Evolutionary conservation across 2,888 invertebrate genomes (phyloP).

Genomic region (Beris chalybata): DNA sequence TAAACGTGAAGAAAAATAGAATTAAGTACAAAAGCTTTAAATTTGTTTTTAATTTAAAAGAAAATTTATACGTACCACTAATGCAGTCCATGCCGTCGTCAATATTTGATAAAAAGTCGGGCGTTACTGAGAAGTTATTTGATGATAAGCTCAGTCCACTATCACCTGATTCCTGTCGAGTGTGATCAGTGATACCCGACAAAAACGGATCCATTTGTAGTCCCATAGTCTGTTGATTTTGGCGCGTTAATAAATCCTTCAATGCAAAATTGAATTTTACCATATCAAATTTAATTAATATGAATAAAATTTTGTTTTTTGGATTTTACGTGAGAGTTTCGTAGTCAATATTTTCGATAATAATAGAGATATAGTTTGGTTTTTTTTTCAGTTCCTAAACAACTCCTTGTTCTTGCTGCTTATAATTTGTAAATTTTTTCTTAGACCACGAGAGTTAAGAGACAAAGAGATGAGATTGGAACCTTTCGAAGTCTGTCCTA

Average conservation of each 20-base stretch:
- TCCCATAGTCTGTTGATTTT: constrained; percentile 43
- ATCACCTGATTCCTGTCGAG: constrained; percentile 92
- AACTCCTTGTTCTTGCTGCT: no score
- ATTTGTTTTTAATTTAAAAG: background rate
- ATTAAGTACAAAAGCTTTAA: background rate
- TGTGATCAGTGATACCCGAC: constrained; percentile 82
- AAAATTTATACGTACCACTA: constrained; percentile 60
- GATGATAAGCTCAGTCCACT: constrained; percentile 90
- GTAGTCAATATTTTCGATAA: no score
- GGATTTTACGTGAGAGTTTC: background rate
- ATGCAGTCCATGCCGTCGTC: constrained; percentile 90
- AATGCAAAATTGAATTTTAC: constrained; percentile 15
- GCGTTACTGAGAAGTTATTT: constrained; percentile 85
- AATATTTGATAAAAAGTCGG: constrained; percentile 87
- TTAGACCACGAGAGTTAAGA: no score
- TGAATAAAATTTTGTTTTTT: background rate
- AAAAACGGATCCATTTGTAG: constrained; percentile 71
- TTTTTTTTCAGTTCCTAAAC: no score
- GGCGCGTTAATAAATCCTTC: constrained; percentile 41
- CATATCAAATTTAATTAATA: background rate
- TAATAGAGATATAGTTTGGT: no score
- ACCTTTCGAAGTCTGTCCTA: no score
- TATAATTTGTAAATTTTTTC: no score
- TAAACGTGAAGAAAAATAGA: constrained; percentile 23
- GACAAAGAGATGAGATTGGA: no score